Conservation (phyloP, 2,797 vertebrate genomes). For the Gymnocypris eckloni region DNA sequence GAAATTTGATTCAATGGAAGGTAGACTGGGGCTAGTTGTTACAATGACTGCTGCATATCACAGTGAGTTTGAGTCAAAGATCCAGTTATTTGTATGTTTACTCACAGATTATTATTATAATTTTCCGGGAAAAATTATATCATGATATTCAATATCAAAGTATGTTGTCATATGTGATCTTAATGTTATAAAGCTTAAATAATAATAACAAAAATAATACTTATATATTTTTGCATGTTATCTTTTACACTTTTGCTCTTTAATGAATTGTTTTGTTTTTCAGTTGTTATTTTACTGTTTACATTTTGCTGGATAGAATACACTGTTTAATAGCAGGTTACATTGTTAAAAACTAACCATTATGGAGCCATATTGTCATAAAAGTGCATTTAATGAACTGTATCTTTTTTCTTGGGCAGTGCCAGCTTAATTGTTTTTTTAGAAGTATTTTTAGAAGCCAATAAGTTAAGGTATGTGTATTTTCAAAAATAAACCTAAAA, state of each 20-base stretch:
- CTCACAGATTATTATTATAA: neutral
- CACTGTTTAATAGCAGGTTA: neutral
- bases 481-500: slow-evolving; percentile 1
- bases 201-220: too few species aligned
- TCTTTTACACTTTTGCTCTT: neutral
- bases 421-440: neutral
- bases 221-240: neutral
- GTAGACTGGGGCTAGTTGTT: neutral
- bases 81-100: neutral
- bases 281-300: neutral
- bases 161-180: neutral
- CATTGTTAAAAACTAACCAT: too few species aligned
- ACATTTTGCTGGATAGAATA: neutral
- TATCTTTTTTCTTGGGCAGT: too few species aligned
- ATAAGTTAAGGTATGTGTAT: neutral
- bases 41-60: neutral
- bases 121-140: neutral
- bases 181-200: neutral
- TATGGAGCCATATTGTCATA: too few species aligned
- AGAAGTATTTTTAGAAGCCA: neutral
- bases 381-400: too few species aligned
- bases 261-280: too few species aligned
- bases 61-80: neutral
- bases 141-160: neutral
- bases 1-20: neutral